These are phyloP conservation scores for Pterostichus madidus DNA, from an alignment of 2,888 invertebrate genomes.

Conservation along the genomic window DNA sequence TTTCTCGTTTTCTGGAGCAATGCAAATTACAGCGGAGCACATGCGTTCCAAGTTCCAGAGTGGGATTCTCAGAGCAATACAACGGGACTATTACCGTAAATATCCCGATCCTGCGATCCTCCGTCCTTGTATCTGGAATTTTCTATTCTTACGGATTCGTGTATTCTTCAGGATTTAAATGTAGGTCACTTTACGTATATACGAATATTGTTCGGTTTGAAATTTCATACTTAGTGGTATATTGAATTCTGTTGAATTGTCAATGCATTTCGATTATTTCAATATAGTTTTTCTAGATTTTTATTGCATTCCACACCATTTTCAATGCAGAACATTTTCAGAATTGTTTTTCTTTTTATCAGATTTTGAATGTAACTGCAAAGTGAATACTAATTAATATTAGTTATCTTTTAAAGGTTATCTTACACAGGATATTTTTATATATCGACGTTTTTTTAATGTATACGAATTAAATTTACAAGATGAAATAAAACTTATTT, in stretches of 20 bases:
- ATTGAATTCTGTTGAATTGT: conserved; percentile 40
- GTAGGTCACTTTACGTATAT: conserved; percentile 41
- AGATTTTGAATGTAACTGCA: background rate
- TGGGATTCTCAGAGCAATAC: conserved; percentile 44
- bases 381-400: too few species aligned
- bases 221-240: conserved; percentile 51
- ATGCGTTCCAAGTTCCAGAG: conserved; percentile 26
- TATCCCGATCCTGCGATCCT: conserved; percentile 40
- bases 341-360: background rate
- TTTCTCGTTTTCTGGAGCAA: conserved; percentile 19
- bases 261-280: conserved; percentile 34
- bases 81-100: conserved; percentile 62
- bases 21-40: conserved; percentile 57
- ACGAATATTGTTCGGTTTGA: conserved; percentile 44
- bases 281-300: conserved; percentile 24
- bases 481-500: too few species aligned
- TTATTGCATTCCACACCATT: conserved; percentile 39
- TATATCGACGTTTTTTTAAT: too few species aligned
- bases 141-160: conserved; percentile 47
- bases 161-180: conserved; percentile 48
- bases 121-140: conserved; percentile 10
- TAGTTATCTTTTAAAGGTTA: too few species aligned
- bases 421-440: too few species aligned
- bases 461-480: too few species aligned
- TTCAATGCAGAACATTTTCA: background rate